Evolutionary conservation across 2,888 invertebrate genomes (phyloP), one percentile per base, ranked within the genome.

Genomic region (Meloe dianella): DNA sequence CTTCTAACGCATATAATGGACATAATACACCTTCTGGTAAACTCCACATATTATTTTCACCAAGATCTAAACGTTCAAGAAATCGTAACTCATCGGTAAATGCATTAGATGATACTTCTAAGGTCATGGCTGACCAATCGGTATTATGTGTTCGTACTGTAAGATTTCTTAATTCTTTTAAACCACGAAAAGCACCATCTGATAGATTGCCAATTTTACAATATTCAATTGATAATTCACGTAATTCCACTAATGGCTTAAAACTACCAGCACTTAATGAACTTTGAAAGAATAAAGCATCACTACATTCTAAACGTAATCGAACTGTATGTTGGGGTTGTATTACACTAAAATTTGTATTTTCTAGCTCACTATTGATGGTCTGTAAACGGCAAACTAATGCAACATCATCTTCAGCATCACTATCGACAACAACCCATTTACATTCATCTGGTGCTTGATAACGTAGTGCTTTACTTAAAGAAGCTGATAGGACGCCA

Each of bases 61-160:
- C 91, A 17, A 93, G 84, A 82, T 93, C 93, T 72, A 93, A 85
- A 74, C 90, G 86, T 81, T 92, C 92, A 69, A 93, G 85, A 73
- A 91, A 88, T 71, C 89, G 88, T 20, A 93, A 87, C 77, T 92
- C 92, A 76, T 91, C 89, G 69, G 90, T 89, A 81, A 93, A 92
- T 47, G 92, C 91, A 62, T 91, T 89, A 17, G 89, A 87, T 51
- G 92, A 90, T 70, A 93, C 88, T 80, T 93, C 91, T 70, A 93
- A 86, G 63, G 91, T 89, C 89, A 93, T 91, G 61, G 92, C 90
- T 51, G 92, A 91, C 92, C 93, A 93, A 80, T 93, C 92, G 54
- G 92, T 92, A 84, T 93, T 93, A 84, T 93, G 92, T 61, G 93
- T 93, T 77, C 92, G 88, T 72, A 95, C 89, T 57, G 94, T 93